Evolutionary conservation across 2,113 vertebrate species (phyloP).

Genomic region (Sigmodon hispidus): DNA sequence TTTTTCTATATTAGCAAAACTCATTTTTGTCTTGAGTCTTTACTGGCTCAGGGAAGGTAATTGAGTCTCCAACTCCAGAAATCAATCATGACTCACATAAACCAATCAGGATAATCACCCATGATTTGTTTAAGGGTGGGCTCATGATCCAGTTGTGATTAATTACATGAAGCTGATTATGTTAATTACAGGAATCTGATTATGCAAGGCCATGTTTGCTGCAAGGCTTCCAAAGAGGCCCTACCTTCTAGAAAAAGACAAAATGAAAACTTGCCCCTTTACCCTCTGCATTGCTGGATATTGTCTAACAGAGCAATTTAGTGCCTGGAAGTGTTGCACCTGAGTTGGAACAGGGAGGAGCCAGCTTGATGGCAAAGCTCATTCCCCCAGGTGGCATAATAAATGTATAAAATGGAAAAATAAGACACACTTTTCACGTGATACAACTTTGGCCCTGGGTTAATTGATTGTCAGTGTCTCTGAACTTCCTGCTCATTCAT

Average conservation of each 20-base stretch:
- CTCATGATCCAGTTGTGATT: not conserved
- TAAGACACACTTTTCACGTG: not conserved
- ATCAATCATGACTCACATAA: not conserved
- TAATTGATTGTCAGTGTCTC: no score
- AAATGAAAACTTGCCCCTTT: not conserved
- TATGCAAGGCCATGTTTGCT: not conserved
- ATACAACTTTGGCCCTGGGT: not conserved
- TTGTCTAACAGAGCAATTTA: not conserved
- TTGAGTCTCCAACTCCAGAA: not conserved
- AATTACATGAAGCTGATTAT: not conserved
- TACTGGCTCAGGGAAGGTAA: not conserved
- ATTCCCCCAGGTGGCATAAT: fast-evolving
- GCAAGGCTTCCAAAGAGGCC: not conserved
- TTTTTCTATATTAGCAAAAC: not conserved
- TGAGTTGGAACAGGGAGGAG: not conserved
- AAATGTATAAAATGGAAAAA: not conserved
- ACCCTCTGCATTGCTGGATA: not conserved
- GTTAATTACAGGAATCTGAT: not conserved
- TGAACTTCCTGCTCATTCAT: not conserved
- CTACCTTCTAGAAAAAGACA: not conserved
- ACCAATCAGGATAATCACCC: not conserved
- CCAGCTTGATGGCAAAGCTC: not conserved
- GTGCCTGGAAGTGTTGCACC: no score
- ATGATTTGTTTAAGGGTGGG: not conserved
- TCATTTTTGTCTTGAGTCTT: not conserved